phyloP scores from a whole-genome alignment of 2,797 vertebrate genomes.

The Cynopterus sphinx region DNA sequence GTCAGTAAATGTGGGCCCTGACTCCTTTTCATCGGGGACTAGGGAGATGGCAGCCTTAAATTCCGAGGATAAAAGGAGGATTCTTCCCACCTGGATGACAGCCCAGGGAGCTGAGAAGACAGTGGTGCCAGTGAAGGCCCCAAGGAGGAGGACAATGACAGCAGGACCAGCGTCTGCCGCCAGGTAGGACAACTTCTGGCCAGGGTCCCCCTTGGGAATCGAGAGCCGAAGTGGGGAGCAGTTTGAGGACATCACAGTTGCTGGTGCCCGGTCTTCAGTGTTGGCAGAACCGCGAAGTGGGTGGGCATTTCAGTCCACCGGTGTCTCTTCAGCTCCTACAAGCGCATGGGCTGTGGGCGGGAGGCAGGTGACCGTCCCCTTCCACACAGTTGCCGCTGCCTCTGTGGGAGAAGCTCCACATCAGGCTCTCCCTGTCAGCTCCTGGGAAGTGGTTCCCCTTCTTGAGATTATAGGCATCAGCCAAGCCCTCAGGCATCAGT shows the following conservation, averaged over 20 bases:
- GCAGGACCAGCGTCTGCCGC: fast-evolving
- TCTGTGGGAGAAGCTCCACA: not conserved
- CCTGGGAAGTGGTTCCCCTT: fast-evolving
- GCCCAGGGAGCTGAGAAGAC: not conserved
- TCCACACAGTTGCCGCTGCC: not conserved
- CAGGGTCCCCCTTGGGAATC: not conserved
- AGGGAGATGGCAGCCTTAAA: constrained; percentile 65
- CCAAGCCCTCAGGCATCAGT: not conserved
- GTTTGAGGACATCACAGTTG: not conserved
- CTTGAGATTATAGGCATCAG: not conserved
- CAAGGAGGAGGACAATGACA: constrained; percentile 46
- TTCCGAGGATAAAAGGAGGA: constrained; percentile 67
- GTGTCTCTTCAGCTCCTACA: not conserved
- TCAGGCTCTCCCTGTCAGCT: not conserved
- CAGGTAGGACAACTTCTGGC: constrained; percentile 20
- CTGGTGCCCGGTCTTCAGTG: fast-evolving
- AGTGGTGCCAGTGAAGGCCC: not conserved
- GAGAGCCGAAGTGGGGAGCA: no score
- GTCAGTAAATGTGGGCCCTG: not conserved
- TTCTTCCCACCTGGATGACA: constrained; percentile 82
- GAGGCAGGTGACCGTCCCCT: not conserved
- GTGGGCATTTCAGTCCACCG: fast-evolving
- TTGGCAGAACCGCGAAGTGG: not conserved
- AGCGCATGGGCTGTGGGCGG: fast-evolving
- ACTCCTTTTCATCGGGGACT: not conserved